phyloP scores from a whole-genome alignment of 2,113 vertebrate genomes.

The Piaya cayana region DNA sequence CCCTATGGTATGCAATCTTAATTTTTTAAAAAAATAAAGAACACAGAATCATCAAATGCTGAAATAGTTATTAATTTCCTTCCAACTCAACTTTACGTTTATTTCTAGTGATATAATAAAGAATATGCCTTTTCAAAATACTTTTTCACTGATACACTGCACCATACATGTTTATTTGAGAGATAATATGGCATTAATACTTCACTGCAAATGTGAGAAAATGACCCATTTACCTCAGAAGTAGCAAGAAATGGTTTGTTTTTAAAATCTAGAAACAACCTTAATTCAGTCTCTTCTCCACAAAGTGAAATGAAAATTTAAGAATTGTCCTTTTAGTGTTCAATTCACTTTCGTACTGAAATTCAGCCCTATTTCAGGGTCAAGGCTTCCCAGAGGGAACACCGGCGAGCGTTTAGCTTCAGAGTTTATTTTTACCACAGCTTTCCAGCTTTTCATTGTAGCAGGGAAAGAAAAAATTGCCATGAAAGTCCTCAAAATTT shows the following conservation, averaged over 20 bases:
- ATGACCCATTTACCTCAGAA: not conserved
- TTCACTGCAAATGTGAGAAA: not conserved
- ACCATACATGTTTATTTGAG: not conserved
- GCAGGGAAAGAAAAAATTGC: not conserved
- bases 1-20: not conserved
- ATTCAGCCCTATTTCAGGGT: not conserved
- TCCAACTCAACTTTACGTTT: not conserved
- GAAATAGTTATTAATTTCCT: not conserved
- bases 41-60: not conserved
- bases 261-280: not conserved
- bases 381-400: not conserved
- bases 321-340: not conserved
- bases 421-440: not conserved
- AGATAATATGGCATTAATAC: not conserved
- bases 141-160: not conserved
- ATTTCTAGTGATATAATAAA: not conserved
- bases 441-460: not conserved
- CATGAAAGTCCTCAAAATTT: not conserved
- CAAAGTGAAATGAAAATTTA: not conserved
- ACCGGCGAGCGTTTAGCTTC: not conserved
- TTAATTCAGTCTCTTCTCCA: not conserved
- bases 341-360: not conserved
- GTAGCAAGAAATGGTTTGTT: not conserved
- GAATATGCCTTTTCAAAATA: not conserved
- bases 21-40: not conserved